These are phyloP conservation scores for Cromileptes altivelis DNA, from an alignment of 2,113 vertebrate species.

Conservation along the genomic window DNA sequence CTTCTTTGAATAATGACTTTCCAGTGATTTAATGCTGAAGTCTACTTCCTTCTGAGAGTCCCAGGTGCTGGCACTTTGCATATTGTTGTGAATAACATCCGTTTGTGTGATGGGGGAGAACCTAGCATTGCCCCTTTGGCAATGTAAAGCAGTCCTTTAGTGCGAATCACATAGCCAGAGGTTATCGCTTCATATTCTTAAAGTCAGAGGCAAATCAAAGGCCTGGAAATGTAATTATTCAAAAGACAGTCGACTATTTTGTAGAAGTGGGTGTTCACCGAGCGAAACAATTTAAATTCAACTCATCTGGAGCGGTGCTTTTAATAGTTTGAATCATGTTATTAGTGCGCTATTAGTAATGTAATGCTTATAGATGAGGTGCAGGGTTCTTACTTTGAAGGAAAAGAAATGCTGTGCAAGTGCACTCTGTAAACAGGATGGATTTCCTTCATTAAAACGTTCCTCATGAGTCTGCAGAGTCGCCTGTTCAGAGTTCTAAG, in stretches of 20 bases:
- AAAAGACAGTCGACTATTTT: slow-evolving; percentile 58
- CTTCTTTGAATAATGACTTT: slow-evolving; percentile 83
- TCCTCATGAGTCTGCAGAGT: slow-evolving; percentile 8
- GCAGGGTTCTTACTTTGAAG: slow-evolving; percentile 4
- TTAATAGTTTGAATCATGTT: slow-evolving; percentile 35
- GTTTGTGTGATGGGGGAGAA: slow-evolving; percentile 74
- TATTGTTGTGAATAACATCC: slow-evolving; percentile 86
- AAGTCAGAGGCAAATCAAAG: slow-evolving; percentile 78
- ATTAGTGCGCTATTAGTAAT: slow-evolving; percentile 39
- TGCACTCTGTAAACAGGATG: slow-evolving; percentile 34
- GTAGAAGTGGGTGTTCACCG: slow-evolving; percentile 57
- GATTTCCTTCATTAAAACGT: slow-evolving; percentile 39
- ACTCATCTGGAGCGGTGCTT: slow-evolving; percentile 32
- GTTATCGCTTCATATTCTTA: slow-evolving; percentile 80
- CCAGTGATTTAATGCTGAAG: slow-evolving; percentile 78
- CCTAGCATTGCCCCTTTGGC: slow-evolving; percentile 80
- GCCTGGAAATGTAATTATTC: slow-evolving; percentile 69
- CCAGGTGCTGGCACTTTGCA: slow-evolving; percentile 84
- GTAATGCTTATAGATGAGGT: slow-evolving; percentile 24
- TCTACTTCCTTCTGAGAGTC: slow-evolving; percentile 77
- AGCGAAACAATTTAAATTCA: slow-evolving; percentile 58
- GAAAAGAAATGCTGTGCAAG: slow-evolving; percentile 27
- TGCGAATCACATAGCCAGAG: slow-evolving; percentile 81
- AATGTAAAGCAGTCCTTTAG: slow-evolving; percentile 86
- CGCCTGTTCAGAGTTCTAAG: background rate